Evolutionary conservation across 1,140 invertebrate species (phyloP).

Genomic region (Orchestia grillus): DNA sequence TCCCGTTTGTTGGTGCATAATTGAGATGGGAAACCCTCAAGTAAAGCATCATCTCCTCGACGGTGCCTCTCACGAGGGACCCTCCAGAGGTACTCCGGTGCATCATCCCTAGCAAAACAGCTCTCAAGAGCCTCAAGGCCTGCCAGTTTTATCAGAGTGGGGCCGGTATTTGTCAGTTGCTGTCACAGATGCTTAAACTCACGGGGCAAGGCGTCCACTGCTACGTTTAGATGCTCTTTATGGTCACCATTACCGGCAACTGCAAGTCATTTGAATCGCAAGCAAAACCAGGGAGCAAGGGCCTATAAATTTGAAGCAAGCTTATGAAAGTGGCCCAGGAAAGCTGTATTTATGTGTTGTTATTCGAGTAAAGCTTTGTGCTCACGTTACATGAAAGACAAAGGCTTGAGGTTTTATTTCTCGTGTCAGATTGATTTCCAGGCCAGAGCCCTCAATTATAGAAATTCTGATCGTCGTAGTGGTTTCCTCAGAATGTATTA

Average conservation of each 20-base stretch:
- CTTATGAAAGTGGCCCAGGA: not conserved
- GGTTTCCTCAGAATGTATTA: too few species aligned
- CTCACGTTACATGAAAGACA: not conserved
- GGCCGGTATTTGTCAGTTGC: slow-evolving; percentile 16
- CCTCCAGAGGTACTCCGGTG: not conserved
- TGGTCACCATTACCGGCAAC: not conserved
- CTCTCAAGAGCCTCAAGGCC: slow-evolving; percentile 27
- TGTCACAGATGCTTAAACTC: slow-evolving; percentile 8
- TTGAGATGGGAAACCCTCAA: not conserved
- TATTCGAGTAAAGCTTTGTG: not conserved
- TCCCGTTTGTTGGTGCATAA: not conserved
- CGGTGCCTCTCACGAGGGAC: slow-evolving; percentile 29
- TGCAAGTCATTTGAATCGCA: not conserved
- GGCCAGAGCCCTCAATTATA: too few species aligned
- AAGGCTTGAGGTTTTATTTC: too few species aligned
- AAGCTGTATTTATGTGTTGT: not conserved
- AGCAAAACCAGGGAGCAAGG: not conserved
- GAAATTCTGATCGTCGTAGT: too few species aligned
- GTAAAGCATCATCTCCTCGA: not conserved
- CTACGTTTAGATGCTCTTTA: not conserved
- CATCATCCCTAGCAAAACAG: slow-evolving; percentile 30
- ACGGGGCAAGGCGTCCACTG: not conserved
- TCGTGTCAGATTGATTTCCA: too few species aligned
- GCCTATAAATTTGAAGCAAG: too few species aligned
- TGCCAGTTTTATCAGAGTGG: slow-evolving; percentile 25